A percentile compares a stretch with the other conserved stretches of the same genome.
Evolutionary conservation across 2,888 invertebrate genomes (phyloP).

Genomic region (Ceraclea dissimilis): DNA sequence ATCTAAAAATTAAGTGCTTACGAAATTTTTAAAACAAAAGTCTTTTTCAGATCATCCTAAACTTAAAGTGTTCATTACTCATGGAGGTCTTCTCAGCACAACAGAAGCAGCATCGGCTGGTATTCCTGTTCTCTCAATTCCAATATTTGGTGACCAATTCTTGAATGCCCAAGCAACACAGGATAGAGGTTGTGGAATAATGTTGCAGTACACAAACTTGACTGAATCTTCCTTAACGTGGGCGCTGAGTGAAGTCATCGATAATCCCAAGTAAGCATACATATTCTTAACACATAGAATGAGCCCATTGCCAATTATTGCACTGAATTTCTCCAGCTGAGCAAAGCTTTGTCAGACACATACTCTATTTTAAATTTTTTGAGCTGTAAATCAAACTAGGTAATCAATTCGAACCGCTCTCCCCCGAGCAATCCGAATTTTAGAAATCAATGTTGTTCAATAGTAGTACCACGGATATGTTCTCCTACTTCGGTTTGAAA

Average conservation of each 20-base stretch:
- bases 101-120: slow-evolving; percentile 42
- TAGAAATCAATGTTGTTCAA: too few relatives aligned
- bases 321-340: too few relatives aligned
- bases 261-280: slow-evolving; percentile 27
- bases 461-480: too few relatives aligned
- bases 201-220: slow-evolving; percentile 29
- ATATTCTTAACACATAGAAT: too few relatives aligned
- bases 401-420: too few relatives aligned
- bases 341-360: too few relatives aligned
- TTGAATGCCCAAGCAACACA: slow-evolving; percentile 29
- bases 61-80: slow-evolving; percentile 43
- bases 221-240: slow-evolving; percentile 28
- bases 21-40: neutral
- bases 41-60: slow-evolving; percentile 34
- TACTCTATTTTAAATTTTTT: too few relatives aligned
- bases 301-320: too few relatives aligned
- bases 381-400: too few relatives aligned
- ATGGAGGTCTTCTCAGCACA: slow-evolving; percentile 47
- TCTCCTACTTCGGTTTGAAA: too few relatives aligned
- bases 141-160: slow-evolving; percentile 30
- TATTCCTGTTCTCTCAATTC: slow-evolving; percentile 34
- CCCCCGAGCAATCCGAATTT: too few relatives aligned
- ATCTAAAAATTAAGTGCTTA: too few relatives aligned
- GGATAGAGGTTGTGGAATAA: slow-evolving; percentile 28
- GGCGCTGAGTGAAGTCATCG: slow-evolving; percentile 29